Evolutionary conservation across 2,888 invertebrate genomes (phyloP), one percentile per base, ranked within the genome.

Genomic region (Lasioglossum morio): DNA sequence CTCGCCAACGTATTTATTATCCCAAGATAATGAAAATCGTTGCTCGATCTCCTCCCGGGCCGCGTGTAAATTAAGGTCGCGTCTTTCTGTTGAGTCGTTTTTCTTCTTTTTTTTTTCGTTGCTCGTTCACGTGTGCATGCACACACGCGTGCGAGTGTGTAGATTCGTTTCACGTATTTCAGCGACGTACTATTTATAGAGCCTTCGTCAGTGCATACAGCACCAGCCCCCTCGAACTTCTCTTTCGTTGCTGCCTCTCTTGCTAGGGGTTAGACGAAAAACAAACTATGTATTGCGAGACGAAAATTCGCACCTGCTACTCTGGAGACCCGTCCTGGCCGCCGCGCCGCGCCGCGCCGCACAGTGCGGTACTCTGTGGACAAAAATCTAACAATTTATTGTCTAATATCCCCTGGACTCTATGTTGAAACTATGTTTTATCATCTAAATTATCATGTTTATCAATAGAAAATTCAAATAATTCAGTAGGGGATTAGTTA

Each of bases 101-200:
- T 34, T n/a, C 60, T 34, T 12, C 30, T 30, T 23, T 46, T 57
- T 72, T 75, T 53, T 81, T 81, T 87, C 76, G 69, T 57, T 57
- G 30, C 63, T 63, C 63, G 30, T 63, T 63, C 19, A 30, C 60
- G 46, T 34, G 53, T 70, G 63, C 72, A 75, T 79, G 60, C 79
- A 40, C 23, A 70, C 60, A 48, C 48, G 16, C 53, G 53, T 8
- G 53, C 53, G 53, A 8, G 10, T 3, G n/a, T 57, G n/a, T 57
- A 57, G 57, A 81, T 84, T 76, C 81, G 79, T 88, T 88, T 88
- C 86, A 89, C 80, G 85, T 90, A 90, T 93, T 91, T 89, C 85
- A 84, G 88, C 86, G 87, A 76, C 79, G 86, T 82, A 77, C 88
- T 93, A 93, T 93, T 93, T 93, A 92, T 93, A 93, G 93, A 82